These are phyloP conservation scores for Epinotia brunnichana DNA, from an alignment of 2,888 invertebrate genomes.

Conservation along the genomic window DNA sequence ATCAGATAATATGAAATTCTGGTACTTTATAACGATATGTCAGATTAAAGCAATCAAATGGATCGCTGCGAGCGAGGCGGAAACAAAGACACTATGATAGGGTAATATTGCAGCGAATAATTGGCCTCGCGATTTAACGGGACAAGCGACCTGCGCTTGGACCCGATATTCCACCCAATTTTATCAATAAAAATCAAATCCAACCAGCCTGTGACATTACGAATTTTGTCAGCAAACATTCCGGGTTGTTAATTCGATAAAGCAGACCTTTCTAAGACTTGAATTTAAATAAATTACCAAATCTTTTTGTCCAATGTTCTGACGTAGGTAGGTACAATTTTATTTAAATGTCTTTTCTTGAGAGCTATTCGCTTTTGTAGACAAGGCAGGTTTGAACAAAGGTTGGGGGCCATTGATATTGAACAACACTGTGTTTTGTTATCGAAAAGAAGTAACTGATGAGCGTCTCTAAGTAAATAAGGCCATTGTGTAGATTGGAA, in stretches of 20 bases:
- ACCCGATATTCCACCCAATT: conserved; percentile 30
- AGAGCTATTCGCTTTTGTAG: conserved; percentile 7
- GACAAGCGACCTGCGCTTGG: conserved; percentile 6
- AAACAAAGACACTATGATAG: conserved; percentile 27
- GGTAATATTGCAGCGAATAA: conserved; percentile 22
- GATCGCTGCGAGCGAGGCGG: conserved; percentile 18
- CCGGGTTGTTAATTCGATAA: conserved; percentile 26
- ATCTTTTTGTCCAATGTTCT: conserved; percentile 13
- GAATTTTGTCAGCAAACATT: conserved; percentile 28
- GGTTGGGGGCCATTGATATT: conserved; percentile 7
- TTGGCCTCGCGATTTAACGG: conserved; percentile 20
- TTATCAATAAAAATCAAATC: conserved; percentile 29
- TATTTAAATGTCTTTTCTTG: conserved; percentile 25
- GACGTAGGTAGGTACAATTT: no score
- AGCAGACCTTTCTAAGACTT: conserved; percentile 14
- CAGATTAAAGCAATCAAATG: conserved; percentile 26
- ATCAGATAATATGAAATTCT: background rate
- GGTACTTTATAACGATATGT: conserved; percentile 18
- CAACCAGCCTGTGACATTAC: conserved; percentile 7
- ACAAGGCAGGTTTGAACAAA: conserved; percentile 26
- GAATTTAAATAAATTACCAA: conserved; percentile 29
- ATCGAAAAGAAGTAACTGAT: background rate
- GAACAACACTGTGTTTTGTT: background rate
- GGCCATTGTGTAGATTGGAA: background rate
- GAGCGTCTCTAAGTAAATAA: background rate